These are phyloP conservation scores for Patella caerulea DNA, from an alignment of 2,888 invertebrate species.

Conservation along the genomic window DNA sequence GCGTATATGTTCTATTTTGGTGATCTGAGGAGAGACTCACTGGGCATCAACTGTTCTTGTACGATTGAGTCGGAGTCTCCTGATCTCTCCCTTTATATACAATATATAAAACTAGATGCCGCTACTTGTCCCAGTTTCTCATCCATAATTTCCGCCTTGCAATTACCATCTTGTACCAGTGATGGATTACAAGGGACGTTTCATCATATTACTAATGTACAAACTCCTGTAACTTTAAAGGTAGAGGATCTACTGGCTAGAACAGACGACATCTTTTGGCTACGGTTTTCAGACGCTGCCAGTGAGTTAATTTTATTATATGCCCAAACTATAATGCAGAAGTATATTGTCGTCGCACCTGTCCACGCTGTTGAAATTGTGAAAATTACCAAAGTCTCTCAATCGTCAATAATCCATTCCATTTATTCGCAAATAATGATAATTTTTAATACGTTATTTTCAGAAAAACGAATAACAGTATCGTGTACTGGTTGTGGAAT, in stretches of 20 bases:
- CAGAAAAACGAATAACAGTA: neutral
- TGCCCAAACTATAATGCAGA: too few relatives aligned
- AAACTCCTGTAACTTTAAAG: neutral
- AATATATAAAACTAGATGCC: neutral
- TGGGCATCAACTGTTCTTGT: neutral
- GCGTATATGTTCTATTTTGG: neutral
- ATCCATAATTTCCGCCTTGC: neutral
- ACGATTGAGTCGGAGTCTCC: neutral
- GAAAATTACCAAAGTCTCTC: too few relatives aligned
- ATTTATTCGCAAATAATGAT: too few relatives aligned
- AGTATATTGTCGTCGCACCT: too few relatives aligned
- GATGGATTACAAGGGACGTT: neutral
- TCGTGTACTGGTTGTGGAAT: neutral
- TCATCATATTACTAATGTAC: neutral
- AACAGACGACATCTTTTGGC: neutral
- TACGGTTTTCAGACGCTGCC: neutral
- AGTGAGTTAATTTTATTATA: neutral
- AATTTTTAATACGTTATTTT: neutral
- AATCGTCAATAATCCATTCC: too few relatives aligned
- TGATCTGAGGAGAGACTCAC: neutral
- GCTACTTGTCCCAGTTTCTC: neutral
- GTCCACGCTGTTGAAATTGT: too few relatives aligned
- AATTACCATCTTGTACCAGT: neutral
- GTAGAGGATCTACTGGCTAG: neutral
- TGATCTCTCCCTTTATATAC: neutral